Evolutionary conservation across 2,797 vertebrate genomes (phyloP).

Genomic region (Cossypha dichroa): DNA sequence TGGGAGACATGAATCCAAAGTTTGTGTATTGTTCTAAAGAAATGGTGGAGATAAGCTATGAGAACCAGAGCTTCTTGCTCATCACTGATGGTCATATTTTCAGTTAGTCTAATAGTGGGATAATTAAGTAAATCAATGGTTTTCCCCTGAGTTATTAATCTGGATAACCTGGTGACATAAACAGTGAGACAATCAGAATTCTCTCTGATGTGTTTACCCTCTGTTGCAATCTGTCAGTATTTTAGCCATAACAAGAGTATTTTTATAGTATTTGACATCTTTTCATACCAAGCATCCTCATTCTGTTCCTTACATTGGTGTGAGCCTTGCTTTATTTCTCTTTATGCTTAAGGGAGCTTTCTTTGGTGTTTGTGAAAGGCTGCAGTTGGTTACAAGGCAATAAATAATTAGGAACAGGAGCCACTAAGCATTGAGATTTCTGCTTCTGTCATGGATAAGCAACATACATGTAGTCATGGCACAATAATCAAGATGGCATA

Average conservation of each 20-base stretch:
- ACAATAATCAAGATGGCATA: not conserved
- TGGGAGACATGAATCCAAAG: not conserved
- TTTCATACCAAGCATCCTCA: not conserved
- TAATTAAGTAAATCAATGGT: not conserved
- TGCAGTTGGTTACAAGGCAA: not conserved
- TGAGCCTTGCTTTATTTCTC: not conserved
- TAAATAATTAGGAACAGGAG: not conserved
- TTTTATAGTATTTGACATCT: not conserved
- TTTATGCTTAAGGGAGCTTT: not conserved
- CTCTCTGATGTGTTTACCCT: not conserved
- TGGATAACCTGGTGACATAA: not conserved
- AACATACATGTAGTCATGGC: not conserved
- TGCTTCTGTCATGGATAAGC: not conserved
- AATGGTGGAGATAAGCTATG: fast-evolving
- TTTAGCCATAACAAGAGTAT: not conserved
- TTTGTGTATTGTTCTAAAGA: not conserved
- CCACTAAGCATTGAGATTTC: not conserved
- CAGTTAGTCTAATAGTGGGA: not conserved
- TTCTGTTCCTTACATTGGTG: not conserved
- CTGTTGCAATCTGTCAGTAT: not conserved
- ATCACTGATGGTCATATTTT: not conserved
- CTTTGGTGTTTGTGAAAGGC: not conserved
- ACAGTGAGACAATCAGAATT: not conserved
- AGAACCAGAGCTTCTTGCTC: not conserved
- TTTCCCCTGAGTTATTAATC: not conserved